These are phyloP conservation scores for Morpho helenor DNA, from an alignment of 2,888 invertebrate genomes.

Conservation along the genomic window DNA sequence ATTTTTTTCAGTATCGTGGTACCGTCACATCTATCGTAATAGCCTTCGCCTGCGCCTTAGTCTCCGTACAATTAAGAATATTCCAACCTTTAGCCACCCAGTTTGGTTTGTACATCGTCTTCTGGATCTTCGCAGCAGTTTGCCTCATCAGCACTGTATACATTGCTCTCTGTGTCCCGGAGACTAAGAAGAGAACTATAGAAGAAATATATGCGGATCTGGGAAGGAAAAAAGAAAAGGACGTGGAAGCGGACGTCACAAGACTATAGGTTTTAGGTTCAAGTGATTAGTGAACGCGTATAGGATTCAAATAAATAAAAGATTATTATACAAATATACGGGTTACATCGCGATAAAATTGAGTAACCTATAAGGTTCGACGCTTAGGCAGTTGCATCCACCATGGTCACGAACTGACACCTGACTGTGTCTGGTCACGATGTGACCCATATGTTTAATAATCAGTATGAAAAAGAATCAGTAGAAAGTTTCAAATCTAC, in stretches of 20 bases:
- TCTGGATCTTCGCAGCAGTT: slow-evolving; percentile 61
- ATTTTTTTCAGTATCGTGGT: slow-evolving; percentile 54
- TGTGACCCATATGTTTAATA: too few relatives aligned
- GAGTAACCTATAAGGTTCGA: too few relatives aligned
- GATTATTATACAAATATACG: too few relatives aligned
- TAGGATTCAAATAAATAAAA: too few relatives aligned
- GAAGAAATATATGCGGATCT: slow-evolving; percentile 67
- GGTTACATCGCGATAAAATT: too few relatives aligned
- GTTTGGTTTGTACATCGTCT: slow-evolving; percentile 55
- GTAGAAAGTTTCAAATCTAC: too few relatives aligned
- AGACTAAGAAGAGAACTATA: slow-evolving; percentile 57
- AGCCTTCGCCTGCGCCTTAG: slow-evolving; percentile 60
- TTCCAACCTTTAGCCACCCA: slow-evolving; percentile 58
- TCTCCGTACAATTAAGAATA: slow-evolving; percentile 59
- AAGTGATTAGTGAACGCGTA: neutral
- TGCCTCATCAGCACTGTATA: slow-evolving; percentile 63
- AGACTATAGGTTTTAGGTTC: slow-evolving; percentile 40
- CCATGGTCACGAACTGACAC: too few relatives aligned
- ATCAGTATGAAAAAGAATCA: too few relatives aligned
- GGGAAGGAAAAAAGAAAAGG: slow-evolving; percentile 47
- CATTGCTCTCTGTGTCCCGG: slow-evolving; percentile 56
- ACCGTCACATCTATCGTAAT: slow-evolving; percentile 68
- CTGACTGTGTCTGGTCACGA: too few relatives aligned
- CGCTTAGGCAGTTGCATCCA: too few relatives aligned
- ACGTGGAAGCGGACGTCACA: slow-evolving; percentile 57